These are phyloP conservation scores for Heliocidaris tuberculata DNA, from an alignment of 35 echinoderm and acorn worm species.

Conservation along the genomic window DNA sequence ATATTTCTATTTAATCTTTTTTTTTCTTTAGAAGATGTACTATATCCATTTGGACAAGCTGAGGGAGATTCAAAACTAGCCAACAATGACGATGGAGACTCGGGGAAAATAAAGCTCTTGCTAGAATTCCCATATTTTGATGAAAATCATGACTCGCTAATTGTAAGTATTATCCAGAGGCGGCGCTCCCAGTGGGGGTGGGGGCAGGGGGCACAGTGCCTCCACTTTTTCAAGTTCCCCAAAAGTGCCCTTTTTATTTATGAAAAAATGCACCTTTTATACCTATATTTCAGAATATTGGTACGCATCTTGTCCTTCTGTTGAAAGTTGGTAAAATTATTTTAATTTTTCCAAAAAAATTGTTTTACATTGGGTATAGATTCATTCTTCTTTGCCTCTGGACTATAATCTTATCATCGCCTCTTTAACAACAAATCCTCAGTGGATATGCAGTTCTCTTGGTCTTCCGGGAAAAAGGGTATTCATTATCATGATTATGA, in stretches of 20 bases:
- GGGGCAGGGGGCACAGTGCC: too few relatives aligned
- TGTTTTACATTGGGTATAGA: neutral
- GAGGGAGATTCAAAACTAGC: conserved; percentile 41
- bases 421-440: neutral
- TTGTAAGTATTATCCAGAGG: conserved; percentile 62
- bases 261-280: too few relatives aligned
- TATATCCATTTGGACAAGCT: conserved; percentile 61
- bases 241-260: too few relatives aligned
- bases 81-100: conserved; percentile 57
- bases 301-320: too few relatives aligned
- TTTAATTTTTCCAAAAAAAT: neutral
- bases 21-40: conserved; percentile 51
- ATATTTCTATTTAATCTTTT: too few relatives aligned
- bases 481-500: too few relatives aligned
- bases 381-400: neutral
- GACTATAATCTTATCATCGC: neutral
- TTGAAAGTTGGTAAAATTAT: neutral
- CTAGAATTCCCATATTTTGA: conserved; percentile 70
- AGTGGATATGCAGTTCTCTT: too few relatives aligned
- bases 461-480: too few relatives aligned
- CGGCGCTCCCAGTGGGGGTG: too few relatives aligned
- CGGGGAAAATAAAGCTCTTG: neutral
- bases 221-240: too few relatives aligned
- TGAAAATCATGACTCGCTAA: conserved; percentile 68
- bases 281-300: too few relatives aligned